These are phyloP conservation scores for Lingula anatina DNA, from an alignment of 2,888 invertebrate species.

Conservation along the genomic window DNA sequence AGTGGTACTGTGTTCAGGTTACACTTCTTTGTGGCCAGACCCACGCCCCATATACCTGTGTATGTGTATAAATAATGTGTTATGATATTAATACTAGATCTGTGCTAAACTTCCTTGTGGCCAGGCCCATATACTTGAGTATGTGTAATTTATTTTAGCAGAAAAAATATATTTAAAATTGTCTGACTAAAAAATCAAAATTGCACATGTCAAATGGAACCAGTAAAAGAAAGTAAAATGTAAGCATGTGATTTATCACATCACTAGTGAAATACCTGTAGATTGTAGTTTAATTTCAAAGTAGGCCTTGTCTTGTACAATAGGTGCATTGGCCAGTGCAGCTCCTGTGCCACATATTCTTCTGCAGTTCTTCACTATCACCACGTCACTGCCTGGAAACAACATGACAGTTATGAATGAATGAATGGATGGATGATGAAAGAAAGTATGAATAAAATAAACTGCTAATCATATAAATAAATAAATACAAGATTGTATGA, in stretches of 20 bases:
- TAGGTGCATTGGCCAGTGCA: conserved; percentile 86
- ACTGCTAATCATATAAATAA: neutral
- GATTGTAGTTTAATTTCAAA: conserved; percentile 98
- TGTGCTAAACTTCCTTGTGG: too few relatives aligned
- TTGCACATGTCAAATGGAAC: neutral
- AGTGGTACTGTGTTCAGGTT: conserved; percentile 83
- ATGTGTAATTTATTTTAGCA: too few relatives aligned
- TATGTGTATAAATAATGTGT: too few relatives aligned
- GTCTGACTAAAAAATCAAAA: too few relatives aligned
- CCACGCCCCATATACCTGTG: conserved; percentile 77
- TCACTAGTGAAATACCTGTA: conserved; percentile 69
- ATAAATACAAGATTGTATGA: too few relatives aligned
- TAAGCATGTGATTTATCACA: too few relatives aligned
- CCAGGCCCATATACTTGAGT: too few relatives aligned
- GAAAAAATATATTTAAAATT: too few relatives aligned
- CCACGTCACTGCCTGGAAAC: conserved; percentile 84
- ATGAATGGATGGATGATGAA: neutral
- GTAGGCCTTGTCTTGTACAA: conserved; percentile 93
- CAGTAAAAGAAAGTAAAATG: neutral
- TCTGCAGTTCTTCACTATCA: conserved; percentile 87
- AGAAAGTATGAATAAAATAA: neutral
- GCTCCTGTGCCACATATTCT: conserved; percentile 94
- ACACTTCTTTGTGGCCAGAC: conserved; percentile 81
- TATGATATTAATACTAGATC: too few relatives aligned
- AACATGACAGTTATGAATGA: conserved; percentile 1